Percentiles rank a stretch among this genome's conserved stretches.
These are phyloP conservation scores for Luperina testacea DNA, from an alignment of 2,888 invertebrate genomes.

Conservation along the genomic window DNA sequence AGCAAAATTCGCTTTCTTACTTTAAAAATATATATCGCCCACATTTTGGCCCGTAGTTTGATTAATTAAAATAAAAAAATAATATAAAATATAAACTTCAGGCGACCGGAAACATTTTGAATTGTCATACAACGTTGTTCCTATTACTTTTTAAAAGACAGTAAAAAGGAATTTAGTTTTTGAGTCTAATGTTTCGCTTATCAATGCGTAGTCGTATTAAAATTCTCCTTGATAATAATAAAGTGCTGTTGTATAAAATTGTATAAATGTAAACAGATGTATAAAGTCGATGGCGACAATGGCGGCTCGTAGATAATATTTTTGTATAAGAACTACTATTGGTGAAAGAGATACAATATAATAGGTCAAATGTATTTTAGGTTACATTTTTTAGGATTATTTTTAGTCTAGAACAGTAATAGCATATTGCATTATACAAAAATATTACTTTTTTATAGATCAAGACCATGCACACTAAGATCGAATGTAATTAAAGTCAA, in stretches of 20 bases:
- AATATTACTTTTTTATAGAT: not conserved
- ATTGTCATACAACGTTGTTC: slow-evolving; percentile 31
- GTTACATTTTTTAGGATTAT: not conserved
- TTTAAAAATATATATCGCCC: slow-evolving; percentile 5
- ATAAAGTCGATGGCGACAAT: slow-evolving; percentile 44
- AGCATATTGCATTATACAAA: not conserved
- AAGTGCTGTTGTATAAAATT: slow-evolving; percentile 64
- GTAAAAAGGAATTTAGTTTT: slow-evolving; percentile 41
- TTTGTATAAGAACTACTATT: slow-evolving; percentile 37
- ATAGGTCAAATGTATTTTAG: slow-evolving; percentile 9
- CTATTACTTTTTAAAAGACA: slow-evolving; percentile 43
- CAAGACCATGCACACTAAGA: not conserved
- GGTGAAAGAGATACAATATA: not conserved
- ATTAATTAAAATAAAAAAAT: too few relatives aligned
- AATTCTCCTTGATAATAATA: slow-evolving; percentile 53
- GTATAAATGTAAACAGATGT: slow-evolving; percentile 67
- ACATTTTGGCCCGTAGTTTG: slow-evolving; percentile 6
- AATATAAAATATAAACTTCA: not conserved
- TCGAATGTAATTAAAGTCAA: not conserved
- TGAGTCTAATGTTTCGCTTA: slow-evolving; percentile 38
- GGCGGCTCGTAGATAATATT: slow-evolving; percentile 14
- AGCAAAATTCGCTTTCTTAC: slow-evolving; percentile 11
- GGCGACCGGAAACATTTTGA: slow-evolving; percentile 22
- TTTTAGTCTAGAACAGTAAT: not conserved
- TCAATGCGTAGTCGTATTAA: slow-evolving; percentile 57